Evolutionary conservation across 2,888 invertebrate species (phyloP).

Genomic region (Drosophila buzzatii): DNA sequence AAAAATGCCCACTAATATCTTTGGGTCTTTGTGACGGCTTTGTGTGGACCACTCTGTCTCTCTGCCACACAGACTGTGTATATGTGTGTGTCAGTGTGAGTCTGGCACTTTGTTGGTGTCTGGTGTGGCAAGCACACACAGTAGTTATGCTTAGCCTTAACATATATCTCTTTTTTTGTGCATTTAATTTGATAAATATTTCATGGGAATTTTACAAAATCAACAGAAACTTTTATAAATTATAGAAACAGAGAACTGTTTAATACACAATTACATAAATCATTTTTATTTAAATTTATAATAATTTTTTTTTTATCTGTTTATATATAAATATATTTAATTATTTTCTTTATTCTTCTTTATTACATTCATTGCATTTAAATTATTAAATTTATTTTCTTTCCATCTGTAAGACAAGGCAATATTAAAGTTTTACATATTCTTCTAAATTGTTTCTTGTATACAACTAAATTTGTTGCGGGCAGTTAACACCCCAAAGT

Average conservation of each 20-base stretch:
- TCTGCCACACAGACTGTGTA: constrained; percentile 20
- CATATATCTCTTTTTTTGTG: constrained; percentile 34
- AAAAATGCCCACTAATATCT: constrained; percentile 85
- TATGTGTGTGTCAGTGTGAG: background rate
- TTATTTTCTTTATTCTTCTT: background rate
- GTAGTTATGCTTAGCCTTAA: constrained; percentile 33
- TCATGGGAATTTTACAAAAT: constrained; percentile 1
- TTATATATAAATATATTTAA: too few species aligned
- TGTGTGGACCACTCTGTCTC: constrained; percentile 45
- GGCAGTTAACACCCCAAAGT: constrained; percentile 18
- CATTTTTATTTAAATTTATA: too few species aligned
- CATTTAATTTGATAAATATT: constrained; percentile 21
- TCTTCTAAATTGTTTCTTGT: background rate
- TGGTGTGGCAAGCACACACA: constrained; percentile 24
- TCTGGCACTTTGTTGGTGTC: constrained; percentile 2
- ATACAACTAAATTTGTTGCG: constrained; percentile 12
- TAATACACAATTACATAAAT: background rate
- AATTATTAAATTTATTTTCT: background rate
- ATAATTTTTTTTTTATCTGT: too few species aligned
- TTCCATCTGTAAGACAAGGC: background rate
- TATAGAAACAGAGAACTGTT: background rate
- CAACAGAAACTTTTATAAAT: background rate
- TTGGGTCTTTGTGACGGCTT: constrained; percentile 79
- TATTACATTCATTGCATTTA: background rate
- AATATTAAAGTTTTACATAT: background rate